A percentile compares a stretch with the other conserved stretches of the same genome.
phyloP scores from a whole-genome alignment of 2,888 invertebrate genomes.

The Rosalia funebris region DNA sequence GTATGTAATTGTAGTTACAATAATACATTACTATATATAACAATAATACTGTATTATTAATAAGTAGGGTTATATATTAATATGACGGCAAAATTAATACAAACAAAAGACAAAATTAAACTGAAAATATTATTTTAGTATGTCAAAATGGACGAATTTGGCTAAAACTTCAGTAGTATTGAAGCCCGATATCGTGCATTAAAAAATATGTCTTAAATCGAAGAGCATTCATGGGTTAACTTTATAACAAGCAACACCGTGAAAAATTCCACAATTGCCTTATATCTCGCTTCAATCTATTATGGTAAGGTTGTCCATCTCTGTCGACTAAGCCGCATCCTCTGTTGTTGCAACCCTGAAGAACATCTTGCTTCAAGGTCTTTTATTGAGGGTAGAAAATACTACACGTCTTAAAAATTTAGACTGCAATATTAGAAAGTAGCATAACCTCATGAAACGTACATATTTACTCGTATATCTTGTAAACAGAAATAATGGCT shows the following conservation, averaged over 20 bases:
- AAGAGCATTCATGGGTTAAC: constrained; percentile 10
- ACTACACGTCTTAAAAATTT: constrained; percentile 53
- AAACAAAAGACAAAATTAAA: too few relatives aligned
- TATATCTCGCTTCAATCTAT: constrained; percentile 49
- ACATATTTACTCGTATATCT: too few relatives aligned
- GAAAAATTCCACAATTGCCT: constrained; percentile 57
- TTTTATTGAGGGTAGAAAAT: constrained; percentile 59
- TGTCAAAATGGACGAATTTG: too few relatives aligned
- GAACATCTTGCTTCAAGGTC: constrained; percentile 61
- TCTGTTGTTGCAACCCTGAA: constrained; percentile 56
- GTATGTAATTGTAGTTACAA: too few relatives aligned
- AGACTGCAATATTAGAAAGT: constrained; percentile 13
- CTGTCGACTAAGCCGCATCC: constrained; percentile 40
- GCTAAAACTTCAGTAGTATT: too few relatives aligned
- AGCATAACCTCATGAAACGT: too few relatives aligned
- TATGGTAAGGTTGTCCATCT: constrained; percentile 41
- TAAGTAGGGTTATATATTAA: too few relatives aligned
- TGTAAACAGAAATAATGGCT: too few relatives aligned
- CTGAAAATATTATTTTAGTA: too few relatives aligned
- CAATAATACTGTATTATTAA: too few relatives aligned
- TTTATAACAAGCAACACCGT: constrained; percentile 43
- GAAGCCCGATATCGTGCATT: not conserved
- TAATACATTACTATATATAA: too few relatives aligned
- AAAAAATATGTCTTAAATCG: constrained; percentile 3
- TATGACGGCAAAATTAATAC: too few relatives aligned